These are phyloP conservation scores for Ciconia nigra DNA, from an alignment of 2,797 vertebrate species.

Conservation along the genomic window DNA sequence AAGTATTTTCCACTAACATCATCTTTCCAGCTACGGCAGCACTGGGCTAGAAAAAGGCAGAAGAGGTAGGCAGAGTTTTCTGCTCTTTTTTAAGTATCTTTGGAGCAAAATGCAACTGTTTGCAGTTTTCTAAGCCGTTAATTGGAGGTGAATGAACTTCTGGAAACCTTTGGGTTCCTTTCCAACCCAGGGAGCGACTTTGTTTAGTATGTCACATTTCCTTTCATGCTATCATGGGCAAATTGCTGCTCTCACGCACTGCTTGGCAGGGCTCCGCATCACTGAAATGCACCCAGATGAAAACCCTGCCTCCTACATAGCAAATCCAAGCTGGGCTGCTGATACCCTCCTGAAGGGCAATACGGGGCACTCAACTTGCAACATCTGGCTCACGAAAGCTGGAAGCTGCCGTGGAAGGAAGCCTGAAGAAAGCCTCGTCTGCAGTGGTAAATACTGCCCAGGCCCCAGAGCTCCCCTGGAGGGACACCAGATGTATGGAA, in stretches of 20 bases:
- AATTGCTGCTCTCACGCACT: neutral
- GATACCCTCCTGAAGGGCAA: neutral
- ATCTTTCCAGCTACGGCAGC: neutral
- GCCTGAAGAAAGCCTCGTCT: neutral
- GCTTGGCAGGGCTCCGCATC: neutral
- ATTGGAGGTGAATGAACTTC: neutral
- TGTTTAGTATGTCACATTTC: neutral
- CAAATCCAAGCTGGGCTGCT: neutral
- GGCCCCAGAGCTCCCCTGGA: neutral
- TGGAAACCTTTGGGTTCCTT: neutral
- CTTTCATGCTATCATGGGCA: neutral
- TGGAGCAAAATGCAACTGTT: neutral
- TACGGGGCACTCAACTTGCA: fast-evolving
- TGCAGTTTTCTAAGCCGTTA: neutral
- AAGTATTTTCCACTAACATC: neutral
- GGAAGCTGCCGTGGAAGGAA: neutral
- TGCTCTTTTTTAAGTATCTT: neutral
- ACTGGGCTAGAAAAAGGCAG: neutral
- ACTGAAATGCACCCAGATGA: neutral
- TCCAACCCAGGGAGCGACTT: neutral
- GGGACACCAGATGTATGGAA: neutral
- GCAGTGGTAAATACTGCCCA: neutral
- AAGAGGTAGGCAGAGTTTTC: neutral
- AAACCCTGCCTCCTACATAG: neutral
- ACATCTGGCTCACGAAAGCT: neutral